Evolutionary conservation across 1,140 invertebrate species (phyloP), one percentile per base, ranked within the genome.

Genomic region (Bursaphelenchus mucronatus): DNA sequence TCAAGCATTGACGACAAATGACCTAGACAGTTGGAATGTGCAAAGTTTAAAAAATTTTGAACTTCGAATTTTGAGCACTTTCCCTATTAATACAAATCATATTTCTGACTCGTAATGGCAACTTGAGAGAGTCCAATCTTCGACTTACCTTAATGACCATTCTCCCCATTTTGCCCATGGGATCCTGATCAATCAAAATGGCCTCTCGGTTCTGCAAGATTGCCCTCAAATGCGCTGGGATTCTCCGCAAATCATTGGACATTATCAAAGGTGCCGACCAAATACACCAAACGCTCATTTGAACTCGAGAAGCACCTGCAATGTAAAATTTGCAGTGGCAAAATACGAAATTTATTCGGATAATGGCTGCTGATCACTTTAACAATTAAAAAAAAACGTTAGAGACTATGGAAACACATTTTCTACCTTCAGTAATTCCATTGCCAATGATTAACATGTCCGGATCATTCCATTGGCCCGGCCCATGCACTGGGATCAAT

Each of bases 201-300:
- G 97, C 90, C 81, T 92, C 89, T 74, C 88, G 88, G 83, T 98
- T 97, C 74, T 90, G 89, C 64, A 97, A 85, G 76, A 98, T 92
- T 19, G 89, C 89, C 83, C 92, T 93, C 82, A 91, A 92, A 75
- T 92, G 89, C 0, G 90, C 88, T 46, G 88, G 85, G 50, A 98
- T 92, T 7, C 88, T 90, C 59, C 92, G 83, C 47, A 97, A 84
- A 84, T 98, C 94, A 17, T 92, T 90, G 6, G 93, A 97, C 91
- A 97, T 95, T 40, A 97, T 86, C 8, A 98, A 84, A 3, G 94
- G 94, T 3, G 94, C 90, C 0, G 94, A 92, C 70, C 96, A 83
- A 75, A 97, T 92, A 6, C 92, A 90, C 94, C 94, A 98, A 65
- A 97, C 86, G 4, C 92, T 92, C 88, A 98, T 93, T 86, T 98